These are phyloP conservation scores for Aphodius granarius DNA, from an alignment of 2,888 invertebrate genomes.

Conservation along the genomic window DNA sequence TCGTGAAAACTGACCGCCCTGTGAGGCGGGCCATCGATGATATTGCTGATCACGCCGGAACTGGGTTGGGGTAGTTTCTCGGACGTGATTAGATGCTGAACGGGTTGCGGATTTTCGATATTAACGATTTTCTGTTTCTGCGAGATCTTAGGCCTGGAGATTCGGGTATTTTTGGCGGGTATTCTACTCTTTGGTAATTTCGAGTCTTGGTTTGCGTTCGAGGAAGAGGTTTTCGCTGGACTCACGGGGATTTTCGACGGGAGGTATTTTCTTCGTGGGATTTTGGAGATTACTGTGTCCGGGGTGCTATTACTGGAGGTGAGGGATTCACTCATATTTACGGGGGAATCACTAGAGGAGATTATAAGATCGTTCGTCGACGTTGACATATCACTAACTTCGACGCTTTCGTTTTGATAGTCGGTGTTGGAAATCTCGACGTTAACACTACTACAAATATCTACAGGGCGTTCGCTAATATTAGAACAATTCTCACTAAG, in stretches of 20 bases:
- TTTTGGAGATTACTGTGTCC: conserved; percentile 68
- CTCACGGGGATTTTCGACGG: conserved; percentile 47
- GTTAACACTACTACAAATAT: conserved; percentile 49
- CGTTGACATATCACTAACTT: conserved; percentile 36
- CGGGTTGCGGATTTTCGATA: conserved; percentile 31
- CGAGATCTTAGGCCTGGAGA: conserved; percentile 44
- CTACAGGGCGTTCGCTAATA: conserved; percentile 49
- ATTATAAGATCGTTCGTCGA: conserved; percentile 42
- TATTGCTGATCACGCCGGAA: conserved; percentile 49
- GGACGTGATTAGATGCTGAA: conserved; percentile 49
- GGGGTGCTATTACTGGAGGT: conserved; percentile 71
- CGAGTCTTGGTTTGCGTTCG: conserved; percentile 29
- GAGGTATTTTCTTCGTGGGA: conserved; percentile 50
- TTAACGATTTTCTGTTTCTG: conserved; percentile 41
- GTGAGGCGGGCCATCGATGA: conserved; percentile 56
- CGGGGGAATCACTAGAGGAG: conserved; percentile 45
- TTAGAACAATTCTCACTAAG: conserved; percentile 53
- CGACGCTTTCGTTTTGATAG: conserved; percentile 29
- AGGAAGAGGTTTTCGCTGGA: conserved; percentile 43
- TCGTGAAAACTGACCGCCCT: conserved; percentile 72
- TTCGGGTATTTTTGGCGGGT: conserved; percentile 55
- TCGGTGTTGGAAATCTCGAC: conserved; percentile 37
- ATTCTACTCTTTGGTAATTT: conserved; percentile 61
- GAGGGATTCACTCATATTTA: conserved; percentile 63
- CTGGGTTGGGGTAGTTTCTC: conserved; percentile 49